phyloP scores from a whole-genome alignment of 2,113 vertebrate genomes.

The Mesitornis unicolor region DNA sequence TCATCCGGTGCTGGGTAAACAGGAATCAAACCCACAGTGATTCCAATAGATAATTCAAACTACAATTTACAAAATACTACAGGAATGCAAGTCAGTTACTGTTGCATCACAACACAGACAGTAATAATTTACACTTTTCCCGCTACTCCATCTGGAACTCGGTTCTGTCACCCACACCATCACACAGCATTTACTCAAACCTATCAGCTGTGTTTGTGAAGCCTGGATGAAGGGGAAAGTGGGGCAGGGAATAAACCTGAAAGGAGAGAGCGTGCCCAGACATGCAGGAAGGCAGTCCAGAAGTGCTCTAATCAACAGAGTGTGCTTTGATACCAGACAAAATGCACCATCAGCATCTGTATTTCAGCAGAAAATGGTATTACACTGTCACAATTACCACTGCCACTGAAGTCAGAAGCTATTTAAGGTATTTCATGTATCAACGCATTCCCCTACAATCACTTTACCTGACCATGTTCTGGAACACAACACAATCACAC shows the following conservation, averaged over 20 bases:
- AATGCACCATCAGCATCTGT: background rate
- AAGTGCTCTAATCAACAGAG: background rate
- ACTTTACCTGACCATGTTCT: background rate
- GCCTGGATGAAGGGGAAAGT: background rate
- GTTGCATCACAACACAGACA: background rate
- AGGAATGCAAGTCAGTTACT: background rate
- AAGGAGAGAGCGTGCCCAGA: background rate
- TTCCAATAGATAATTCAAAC: background rate
- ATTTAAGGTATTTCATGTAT: background rate
- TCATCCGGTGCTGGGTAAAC: background rate
- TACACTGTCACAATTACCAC: fast-evolving
- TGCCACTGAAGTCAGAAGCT: background rate
- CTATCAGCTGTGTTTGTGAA: background rate
- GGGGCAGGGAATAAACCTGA: background rate
- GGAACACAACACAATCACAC: background rate
- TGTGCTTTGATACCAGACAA: background rate
- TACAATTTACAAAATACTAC: background rate
- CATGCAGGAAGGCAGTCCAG: background rate
- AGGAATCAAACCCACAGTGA: background rate
- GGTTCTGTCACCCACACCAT: background rate
- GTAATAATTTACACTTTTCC: background rate
- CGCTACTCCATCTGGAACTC: background rate
- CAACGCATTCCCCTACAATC: background rate
- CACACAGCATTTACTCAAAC: background rate
- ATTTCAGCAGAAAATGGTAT: background rate